These are phyloP conservation scores for Drosophila kohkoa DNA, from an alignment of 1,140 invertebrate genomes.

Conservation along the genomic window DNA sequence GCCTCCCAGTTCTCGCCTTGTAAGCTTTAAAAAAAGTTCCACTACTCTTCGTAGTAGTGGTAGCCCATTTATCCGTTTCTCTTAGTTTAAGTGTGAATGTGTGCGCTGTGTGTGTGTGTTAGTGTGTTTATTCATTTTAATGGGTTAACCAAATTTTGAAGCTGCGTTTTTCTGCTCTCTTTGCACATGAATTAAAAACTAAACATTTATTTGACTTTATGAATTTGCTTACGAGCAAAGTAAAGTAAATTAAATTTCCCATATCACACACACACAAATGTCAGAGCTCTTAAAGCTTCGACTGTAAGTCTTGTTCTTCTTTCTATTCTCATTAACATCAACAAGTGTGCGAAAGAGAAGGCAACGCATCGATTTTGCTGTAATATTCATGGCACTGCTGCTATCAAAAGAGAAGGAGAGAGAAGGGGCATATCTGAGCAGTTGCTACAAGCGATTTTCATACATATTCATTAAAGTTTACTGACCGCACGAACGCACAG, in stretches of 20 bases:
- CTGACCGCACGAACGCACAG: constrained; percentile 75
- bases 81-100: neutral
- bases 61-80: constrained; percentile 5
- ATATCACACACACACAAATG: neutral
- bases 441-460: constrained; percentile 76
- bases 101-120: neutral
- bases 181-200: constrained; percentile 37
- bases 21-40: constrained; percentile 21
- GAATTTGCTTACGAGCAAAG: neutral
- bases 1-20: neutral
- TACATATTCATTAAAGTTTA: constrained; percentile 83
- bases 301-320: neutral
- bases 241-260: neutral
- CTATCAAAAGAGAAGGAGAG: neutral
- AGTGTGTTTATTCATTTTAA: constrained; percentile 48
- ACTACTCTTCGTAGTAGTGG: neutral
- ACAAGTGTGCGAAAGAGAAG: constrained; percentile 50
- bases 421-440: constrained; percentile 14
- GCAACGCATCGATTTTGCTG: constrained; percentile 45
- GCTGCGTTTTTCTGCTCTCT: constrained; percentile 6
- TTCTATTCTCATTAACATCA: constrained; percentile 65
- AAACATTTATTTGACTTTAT: constrained; percentile 50
- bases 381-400: constrained; percentile 62
- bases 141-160: constrained; percentile 55
- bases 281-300: constrained; percentile 3